Evolutionary conservation across 2,888 invertebrate genomes (phyloP).

Genomic region (Mamestra brassicae): DNA sequence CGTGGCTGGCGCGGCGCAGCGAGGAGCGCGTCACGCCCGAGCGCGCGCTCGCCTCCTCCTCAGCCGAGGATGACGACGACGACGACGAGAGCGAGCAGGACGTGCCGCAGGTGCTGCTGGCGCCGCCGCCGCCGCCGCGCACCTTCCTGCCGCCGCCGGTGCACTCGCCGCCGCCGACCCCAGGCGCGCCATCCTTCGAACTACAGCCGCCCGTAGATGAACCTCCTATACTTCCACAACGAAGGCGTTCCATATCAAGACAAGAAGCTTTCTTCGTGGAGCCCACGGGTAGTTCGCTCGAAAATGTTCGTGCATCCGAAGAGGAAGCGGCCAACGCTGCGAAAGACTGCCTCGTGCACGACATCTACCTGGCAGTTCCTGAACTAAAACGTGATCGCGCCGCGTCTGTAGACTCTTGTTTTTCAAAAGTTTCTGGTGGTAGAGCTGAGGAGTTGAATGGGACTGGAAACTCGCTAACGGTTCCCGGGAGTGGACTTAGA

Average conservation of each 20-base stretch:
- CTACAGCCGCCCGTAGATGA: conserved; percentile 89
- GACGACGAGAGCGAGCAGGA: conserved; percentile 88
- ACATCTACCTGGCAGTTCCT: conserved; percentile 95
- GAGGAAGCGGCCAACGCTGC: conserved; percentile 79
- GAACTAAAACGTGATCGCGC: conserved; percentile 96
- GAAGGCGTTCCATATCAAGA: conserved; percentile 94
- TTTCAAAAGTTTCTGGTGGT: conserved; percentile 94
- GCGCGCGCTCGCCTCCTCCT: conserved; percentile 80
- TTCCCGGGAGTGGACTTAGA: conserved; percentile 93
- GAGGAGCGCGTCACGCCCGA: conserved; percentile 85
- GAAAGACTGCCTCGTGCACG: conserved; percentile 91
- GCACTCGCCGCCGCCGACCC: conserved; percentile 89
- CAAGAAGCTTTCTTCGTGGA: conserved; percentile 96
- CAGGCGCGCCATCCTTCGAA: conserved; percentile 91
- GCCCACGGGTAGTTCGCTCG: conserved; percentile 93
- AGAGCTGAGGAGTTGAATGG: conserved; percentile 94
- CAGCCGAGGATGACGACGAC: conserved; percentile 88
- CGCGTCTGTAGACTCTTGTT: conserved; percentile 97
- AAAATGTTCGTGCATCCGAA: conserved; percentile 92
- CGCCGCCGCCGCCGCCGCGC: conserved; percentile 90
- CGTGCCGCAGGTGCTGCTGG: conserved; percentile 92
- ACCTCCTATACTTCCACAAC: conserved; percentile 84
- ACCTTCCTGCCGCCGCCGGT: conserved; percentile 77
- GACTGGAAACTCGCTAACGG: conserved; percentile 91
- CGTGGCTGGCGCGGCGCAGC: conserved; percentile 92